Conservation (phyloP, 2,113 vertebrate species). For the Progne subis region DNA sequence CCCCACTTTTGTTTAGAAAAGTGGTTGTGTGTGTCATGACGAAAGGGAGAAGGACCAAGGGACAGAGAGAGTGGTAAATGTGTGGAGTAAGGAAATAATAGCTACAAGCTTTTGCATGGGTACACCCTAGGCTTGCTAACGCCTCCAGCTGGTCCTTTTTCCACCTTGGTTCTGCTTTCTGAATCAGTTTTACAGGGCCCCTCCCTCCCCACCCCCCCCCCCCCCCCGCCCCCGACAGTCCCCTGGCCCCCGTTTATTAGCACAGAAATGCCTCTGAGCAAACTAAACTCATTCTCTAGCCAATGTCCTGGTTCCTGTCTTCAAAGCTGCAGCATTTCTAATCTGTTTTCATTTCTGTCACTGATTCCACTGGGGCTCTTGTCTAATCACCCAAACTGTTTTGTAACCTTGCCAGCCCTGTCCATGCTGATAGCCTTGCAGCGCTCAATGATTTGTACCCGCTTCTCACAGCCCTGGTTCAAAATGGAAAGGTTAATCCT, state of each 20-base stretch:
- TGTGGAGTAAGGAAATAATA: neutral
- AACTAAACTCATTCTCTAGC: neutral
- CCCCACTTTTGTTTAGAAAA: neutral
- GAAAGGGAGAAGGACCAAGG: neutral
- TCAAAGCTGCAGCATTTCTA: constrained; percentile 15
- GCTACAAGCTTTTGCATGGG: neutral
- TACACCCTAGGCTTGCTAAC: neutral
- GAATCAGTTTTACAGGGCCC: neutral
- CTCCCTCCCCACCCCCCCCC: neutral
- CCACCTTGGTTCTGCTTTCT: neutral
- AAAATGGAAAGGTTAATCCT: constrained; percentile 18
- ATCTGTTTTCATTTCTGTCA: constrained; percentile 38
- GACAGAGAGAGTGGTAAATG: neutral
- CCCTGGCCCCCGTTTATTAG: neutral
- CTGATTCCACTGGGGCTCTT: neutral
- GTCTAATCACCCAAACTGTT: constrained; percentile 26
- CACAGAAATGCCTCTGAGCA: neutral
- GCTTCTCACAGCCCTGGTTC: neutral
- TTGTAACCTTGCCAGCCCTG: constrained; percentile 21
- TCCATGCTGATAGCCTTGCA: neutral
- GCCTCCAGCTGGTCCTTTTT: neutral
- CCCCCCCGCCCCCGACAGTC: neutral
- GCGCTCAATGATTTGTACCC: neutral
- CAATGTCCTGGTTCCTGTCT: neutral
- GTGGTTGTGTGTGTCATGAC: neutral